These are phyloP conservation scores for Sinella curviseta DNA, from an alignment of 1,140 invertebrate species.

Conservation along the genomic window DNA sequence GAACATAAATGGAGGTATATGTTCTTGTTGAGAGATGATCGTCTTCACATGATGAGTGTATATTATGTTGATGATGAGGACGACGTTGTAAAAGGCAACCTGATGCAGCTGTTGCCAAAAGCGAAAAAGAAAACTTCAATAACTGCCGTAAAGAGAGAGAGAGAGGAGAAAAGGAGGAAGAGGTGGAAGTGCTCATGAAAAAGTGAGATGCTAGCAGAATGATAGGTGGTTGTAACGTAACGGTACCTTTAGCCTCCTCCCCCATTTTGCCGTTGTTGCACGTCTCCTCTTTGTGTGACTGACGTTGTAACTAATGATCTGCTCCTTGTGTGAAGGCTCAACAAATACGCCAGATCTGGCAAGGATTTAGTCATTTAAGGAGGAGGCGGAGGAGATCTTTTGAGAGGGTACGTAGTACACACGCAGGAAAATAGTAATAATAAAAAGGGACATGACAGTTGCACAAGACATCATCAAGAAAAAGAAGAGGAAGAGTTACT, in stretches of 20 bases:
- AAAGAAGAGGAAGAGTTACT: too few relatives aligned
- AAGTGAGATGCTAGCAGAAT: not conserved
- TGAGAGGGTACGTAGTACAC: too few relatives aligned
- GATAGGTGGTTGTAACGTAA: too few relatives aligned
- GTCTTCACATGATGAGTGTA: too few relatives aligned
- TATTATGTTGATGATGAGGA: too few relatives aligned
- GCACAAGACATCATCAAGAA: too few relatives aligned
- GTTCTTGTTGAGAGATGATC: not conserved
- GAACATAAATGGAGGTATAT: not conserved
- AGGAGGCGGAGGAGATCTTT: too few relatives aligned
- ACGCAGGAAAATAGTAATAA: too few relatives aligned
- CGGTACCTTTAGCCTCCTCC: too few relatives aligned
- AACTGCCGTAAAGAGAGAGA: not conserved
- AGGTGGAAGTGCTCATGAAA: not conserved
- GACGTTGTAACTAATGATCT: conserved; percentile 22
- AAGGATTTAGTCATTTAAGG: not conserved
- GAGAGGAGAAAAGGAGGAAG: not conserved
- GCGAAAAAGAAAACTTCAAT: not conserved
- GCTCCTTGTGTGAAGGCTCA: not conserved
- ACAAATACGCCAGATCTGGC: conserved; percentile 8
- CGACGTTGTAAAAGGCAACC: conserved; percentile 2
- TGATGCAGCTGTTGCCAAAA: conserved; percentile 8
- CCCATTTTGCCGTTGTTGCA: not conserved
- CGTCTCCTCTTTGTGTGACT: not conserved
- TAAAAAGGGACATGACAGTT: too few relatives aligned